These are phyloP conservation scores for Argyrosomus japonicus DNA, from an alignment of 2,113 vertebrate genomes.

Conservation along the genomic window DNA sequence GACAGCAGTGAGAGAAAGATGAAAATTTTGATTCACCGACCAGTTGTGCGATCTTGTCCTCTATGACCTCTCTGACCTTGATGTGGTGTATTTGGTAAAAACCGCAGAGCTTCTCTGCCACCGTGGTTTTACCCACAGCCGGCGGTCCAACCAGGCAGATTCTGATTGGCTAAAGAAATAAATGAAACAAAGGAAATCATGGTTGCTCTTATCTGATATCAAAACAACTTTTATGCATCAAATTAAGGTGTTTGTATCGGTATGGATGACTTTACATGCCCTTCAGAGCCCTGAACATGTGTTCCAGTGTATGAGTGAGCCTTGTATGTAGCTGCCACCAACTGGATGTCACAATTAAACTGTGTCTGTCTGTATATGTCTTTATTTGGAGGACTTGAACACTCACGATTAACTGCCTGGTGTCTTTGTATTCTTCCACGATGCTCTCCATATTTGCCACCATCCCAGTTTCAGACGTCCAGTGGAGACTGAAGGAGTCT, in stretches of 20 bases:
- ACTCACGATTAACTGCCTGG: slow-evolving; percentile 88
- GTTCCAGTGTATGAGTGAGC: background rate
- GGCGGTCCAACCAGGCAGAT: slow-evolving; percentile 92
- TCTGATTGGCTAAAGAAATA: slow-evolving; percentile 87
- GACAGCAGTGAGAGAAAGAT: background rate
- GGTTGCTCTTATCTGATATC: background rate
- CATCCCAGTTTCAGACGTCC: slow-evolving; percentile 88
- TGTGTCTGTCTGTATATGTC: background rate
- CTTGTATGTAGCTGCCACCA: background rate
- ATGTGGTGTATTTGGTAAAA: slow-evolving; percentile 91
- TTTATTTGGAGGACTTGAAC: slow-evolving; percentile 1
- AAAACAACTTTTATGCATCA: background rate
- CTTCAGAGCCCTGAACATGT: no score
- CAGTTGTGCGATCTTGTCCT: slow-evolving; percentile 87
- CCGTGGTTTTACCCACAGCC: slow-evolving; percentile 89
- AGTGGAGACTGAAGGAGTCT: slow-evolving; percentile 87
- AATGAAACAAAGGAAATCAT: background rate
- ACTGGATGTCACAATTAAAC: background rate
- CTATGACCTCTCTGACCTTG: slow-evolving; percentile 81
- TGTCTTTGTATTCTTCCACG: slow-evolving; percentile 89
- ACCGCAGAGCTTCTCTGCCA: slow-evolving; percentile 85
- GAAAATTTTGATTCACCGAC: slow-evolving; percentile 79
- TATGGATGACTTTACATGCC: background rate
- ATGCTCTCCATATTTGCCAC: slow-evolving; percentile 88
- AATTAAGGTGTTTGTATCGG: background rate